Base-by-base conservation (phyloP, 2,888 invertebrate genomes). In the Antheraea assamensis region DNA sequence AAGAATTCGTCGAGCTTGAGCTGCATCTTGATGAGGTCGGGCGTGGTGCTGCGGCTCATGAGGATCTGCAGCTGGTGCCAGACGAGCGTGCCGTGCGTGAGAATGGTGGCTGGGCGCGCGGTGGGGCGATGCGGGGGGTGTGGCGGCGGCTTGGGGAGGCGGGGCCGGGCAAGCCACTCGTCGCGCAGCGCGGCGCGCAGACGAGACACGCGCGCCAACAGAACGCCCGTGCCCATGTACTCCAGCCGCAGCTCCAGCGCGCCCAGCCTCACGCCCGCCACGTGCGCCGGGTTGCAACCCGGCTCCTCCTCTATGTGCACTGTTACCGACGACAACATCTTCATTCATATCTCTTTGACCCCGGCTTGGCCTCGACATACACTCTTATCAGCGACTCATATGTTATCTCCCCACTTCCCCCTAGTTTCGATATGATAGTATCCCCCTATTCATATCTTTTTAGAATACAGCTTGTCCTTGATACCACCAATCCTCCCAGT, bases 31-130 rank as follows among this genome's bases (percentile, higher is more conserved):
- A 99, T 95, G 75, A 99, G 95, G 94, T 99, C 99, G 0, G 98
- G 98, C 0, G 99, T 99, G 1, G 99, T 99, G 71, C 98, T 98
- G 90, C 98, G 98, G 8, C 98, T 98, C 88, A 99, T 99, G 96
- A 99, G 97, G 82, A 99, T 96, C 94, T 99, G 99, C 68, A 99
- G 95, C 88, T 95, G 99, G 88, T 99, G 98, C 99, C 99, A 99
- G 77, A 96, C 96, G 73, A 99, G 95, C 81, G 98, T 98, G 66
- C 98, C 98, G 88, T 99, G 98, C 86, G 98, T 97, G 83, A 99
- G 98, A 83, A 99, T 98, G 84, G 97, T 96, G 0, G 98, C 98
- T 5, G 98, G 98, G 79, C 98, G 79, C 70, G 83, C 78, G 0
- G 83, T 82, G 61, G 84, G 83, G 0, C 78, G 31, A 58, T 83